phyloP scores from a whole-genome alignment of 37 sponge, comb jelly and placozoan genomes.

The Halisarca cf. caerulea region DNA sequence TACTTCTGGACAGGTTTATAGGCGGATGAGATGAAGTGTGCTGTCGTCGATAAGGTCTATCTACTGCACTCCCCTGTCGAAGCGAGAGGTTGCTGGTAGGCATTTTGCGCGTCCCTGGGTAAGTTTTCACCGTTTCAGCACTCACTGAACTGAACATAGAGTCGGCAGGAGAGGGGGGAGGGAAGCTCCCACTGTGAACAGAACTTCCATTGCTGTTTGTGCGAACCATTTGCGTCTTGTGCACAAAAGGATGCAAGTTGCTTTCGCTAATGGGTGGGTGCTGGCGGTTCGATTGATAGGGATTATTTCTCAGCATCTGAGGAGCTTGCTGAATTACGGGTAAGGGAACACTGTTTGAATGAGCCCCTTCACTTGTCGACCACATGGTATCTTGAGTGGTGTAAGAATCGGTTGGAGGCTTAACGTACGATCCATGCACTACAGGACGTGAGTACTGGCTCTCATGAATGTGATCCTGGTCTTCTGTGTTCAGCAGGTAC shows the following conservation, averaged over 20 bases:
- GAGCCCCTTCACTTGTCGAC: neutral
- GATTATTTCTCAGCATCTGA: neutral
- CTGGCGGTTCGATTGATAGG: neutral
- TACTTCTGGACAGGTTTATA: neutral
- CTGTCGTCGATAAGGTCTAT: neutral
- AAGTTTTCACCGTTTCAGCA: neutral
- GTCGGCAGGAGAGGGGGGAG: conserved; percentile 14
- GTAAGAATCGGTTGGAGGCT: neutral
- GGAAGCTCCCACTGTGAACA: neutral
- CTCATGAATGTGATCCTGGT: neutral
- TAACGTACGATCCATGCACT: neutral
- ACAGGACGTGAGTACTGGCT: neutral
- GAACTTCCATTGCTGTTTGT: conserved; percentile 4
- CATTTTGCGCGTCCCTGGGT: neutral
- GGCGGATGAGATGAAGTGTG: neutral
- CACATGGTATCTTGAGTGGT: too few species aligned
- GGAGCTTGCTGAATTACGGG: neutral
- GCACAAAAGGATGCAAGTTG: neutral
- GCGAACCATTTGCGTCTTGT: neutral
- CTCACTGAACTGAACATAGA: conserved; percentile 19
- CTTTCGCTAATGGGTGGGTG: neutral
- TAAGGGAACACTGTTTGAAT: neutral
- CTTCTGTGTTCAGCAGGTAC: neutral
- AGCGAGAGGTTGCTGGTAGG: neutral
- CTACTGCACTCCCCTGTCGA: neutral